Evolutionary conservation across 1,140 invertebrate species (phyloP).

Genomic region (Drosophila nigromelanica): DNA sequence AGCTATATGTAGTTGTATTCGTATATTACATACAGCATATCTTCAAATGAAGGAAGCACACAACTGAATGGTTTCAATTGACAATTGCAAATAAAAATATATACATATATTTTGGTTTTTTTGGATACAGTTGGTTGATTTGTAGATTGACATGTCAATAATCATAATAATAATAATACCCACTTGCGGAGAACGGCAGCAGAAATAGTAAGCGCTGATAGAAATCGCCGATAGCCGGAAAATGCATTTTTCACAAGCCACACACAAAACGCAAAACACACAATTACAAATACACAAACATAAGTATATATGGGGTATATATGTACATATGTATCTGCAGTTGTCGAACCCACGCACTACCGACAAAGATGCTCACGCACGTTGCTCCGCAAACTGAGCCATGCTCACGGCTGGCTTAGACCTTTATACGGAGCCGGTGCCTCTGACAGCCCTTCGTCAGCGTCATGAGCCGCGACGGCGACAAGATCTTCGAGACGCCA

Average conservation of each 20-base stretch:
- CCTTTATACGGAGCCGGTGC: constrained; percentile 52
- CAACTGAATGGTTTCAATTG: constrained; percentile 27
- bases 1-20: not conserved
- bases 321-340: no score
- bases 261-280: not conserved
- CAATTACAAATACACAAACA: not conserved
- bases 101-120: constrained; percentile 29
- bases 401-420: constrained; percentile 37
- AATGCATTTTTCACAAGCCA: constrained; percentile 64
- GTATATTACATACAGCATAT: not conserved
- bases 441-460: constrained; percentile 28
- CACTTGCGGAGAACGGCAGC: constrained; percentile 66
- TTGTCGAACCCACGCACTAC: constrained; percentile 11
- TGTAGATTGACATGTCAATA: constrained; percentile 27
- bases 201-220: constrained; percentile 70
- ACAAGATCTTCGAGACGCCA: constrained; percentile 16
- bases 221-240: constrained; percentile 66
- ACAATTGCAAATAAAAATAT: constrained; percentile 39
- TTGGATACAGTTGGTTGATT: constrained; percentile 65
- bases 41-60: no score
- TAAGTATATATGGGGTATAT: not conserved
- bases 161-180: constrained; percentile 43
- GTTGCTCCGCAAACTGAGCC: constrained; percentile 62
- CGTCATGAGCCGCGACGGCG: constrained; percentile 11
- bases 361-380: constrained; percentile 54